phyloP scores from a whole-genome alignment of 2,113 vertebrate genomes.

The Syngnathus typhle region DNA sequence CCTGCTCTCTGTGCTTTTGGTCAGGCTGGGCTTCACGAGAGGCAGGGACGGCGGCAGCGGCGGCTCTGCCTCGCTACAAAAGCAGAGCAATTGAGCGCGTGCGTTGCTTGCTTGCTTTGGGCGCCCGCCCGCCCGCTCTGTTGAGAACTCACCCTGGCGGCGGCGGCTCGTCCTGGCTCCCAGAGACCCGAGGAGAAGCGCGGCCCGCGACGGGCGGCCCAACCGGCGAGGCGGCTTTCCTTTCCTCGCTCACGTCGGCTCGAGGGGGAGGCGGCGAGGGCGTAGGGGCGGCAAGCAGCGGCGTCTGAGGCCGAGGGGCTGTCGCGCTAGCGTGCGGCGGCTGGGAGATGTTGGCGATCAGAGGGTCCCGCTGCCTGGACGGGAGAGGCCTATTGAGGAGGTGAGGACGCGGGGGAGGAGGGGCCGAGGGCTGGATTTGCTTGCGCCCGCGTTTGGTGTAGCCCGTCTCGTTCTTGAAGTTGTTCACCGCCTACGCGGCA shows the following conservation, averaged over 20 bases:
- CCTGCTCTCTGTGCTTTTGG: slow-evolving; percentile 30
- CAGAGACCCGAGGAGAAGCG: slow-evolving; percentile 71
- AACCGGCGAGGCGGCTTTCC: slow-evolving; percentile 18
- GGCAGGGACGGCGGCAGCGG: slow-evolving; percentile 29
- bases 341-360: slow-evolving; percentile 63
- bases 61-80: slow-evolving; percentile 45
- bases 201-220: slow-evolving; percentile 28
- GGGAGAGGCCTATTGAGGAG: slow-evolving; percentile 70
- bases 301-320: slow-evolving; percentile 20
- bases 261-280: slow-evolving; percentile 3
- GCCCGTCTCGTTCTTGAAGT: slow-evolving; percentile 96
- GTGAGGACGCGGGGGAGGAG: slow-evolving; percentile 70
- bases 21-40: slow-evolving; percentile 19
- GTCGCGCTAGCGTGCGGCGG: slow-evolving; percentile 39
- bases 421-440: slow-evolving; percentile 63
- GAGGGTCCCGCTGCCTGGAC: slow-evolving; percentile 84
- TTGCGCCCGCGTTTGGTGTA: slow-evolving; percentile 80
- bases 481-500: slow-evolving; percentile 85
- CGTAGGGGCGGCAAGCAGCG: slow-evolving; percentile 9
- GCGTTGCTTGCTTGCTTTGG: too few species aligned
- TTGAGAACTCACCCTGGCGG: slow-evolving; percentile 44
- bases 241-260: slow-evolving; percentile 16
- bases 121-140: not conserved
- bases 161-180: slow-evolving; percentile 77
- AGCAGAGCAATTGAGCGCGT: not conserved